These are phyloP conservation scores for Oscheius myriophilus DNA, from an alignment of 2,888 invertebrate genomes.

Conservation along the genomic window DNA sequence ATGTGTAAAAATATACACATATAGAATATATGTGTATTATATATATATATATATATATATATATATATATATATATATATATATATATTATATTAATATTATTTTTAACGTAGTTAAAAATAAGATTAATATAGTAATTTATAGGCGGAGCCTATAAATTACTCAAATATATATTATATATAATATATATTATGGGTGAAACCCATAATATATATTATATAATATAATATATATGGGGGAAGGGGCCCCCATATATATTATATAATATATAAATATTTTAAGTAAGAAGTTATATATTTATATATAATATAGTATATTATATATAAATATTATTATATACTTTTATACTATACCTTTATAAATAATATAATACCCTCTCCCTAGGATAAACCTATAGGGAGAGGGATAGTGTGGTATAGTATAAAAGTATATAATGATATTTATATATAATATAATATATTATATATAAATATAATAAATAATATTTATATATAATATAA, in stretches of 20 bases:
- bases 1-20: background rate
- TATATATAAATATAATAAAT: slow-evolving; percentile 3
- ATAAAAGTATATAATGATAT: no score
- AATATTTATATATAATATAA: slow-evolving; percentile 22
- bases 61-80: slow-evolving; percentile 23
- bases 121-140: no score
- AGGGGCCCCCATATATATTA: no score
- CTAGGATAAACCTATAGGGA: background rate
- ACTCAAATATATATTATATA: no score
- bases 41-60: slow-evolving; percentile 13
- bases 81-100: slow-evolving; percentile 17
- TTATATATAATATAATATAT: background rate
- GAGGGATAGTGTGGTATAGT: background rate
- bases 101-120: no score
- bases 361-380: background rate
- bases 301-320: slow-evolving; percentile 17
- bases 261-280: slow-evolving; percentile 11
- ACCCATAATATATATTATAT: slow-evolving; percentile 24
- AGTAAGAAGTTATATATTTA: slow-evolving; percentile 18
- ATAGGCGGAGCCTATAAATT: no score
- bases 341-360: background rate
- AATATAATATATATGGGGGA: background rate
- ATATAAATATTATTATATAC: no score
- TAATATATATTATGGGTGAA: no score
- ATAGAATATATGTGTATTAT: slow-evolving; percentile 17